Evolutionary conservation across 2,888 invertebrate species (phyloP).

Genomic region (Pandemis corylana): DNA sequence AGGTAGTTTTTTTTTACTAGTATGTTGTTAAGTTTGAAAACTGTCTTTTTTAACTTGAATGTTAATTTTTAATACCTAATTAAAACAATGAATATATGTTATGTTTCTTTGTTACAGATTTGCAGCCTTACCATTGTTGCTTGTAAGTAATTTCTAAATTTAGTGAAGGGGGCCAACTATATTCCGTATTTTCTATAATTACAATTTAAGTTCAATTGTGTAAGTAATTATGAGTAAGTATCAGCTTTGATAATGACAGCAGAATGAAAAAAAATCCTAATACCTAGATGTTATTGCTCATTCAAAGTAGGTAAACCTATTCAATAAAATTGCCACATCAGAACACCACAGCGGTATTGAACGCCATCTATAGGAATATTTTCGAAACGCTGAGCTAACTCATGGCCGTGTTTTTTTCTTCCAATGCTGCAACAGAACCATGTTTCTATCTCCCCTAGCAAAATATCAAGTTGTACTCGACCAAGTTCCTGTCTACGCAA

Average conservation of each 20-base stretch:
- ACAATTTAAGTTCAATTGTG: not conserved
- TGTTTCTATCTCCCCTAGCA: not conserved
- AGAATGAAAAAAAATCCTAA: too few species aligned
- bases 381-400: slow-evolving; percentile 1
- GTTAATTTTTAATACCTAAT: too few species aligned
- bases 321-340: not conserved
- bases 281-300: too few species aligned
- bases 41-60: too few species aligned
- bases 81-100: too few species aligned
- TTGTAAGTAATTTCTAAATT: not conserved
- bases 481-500: not conserved
- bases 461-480: not conserved
- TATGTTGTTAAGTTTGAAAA: too few species aligned
- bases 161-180: not conserved
- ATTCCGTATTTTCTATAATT: not conserved
- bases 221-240: too few species aligned
- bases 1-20: too few species aligned
- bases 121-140: not conserved
- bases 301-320: not conserved
- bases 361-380: slow-evolving; percentile 28
- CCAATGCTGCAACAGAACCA: not conserved
- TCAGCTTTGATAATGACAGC: too few species aligned
- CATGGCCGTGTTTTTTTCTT: not conserved
- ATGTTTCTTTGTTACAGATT: not conserved
- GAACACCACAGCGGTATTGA: not conserved